Evolutionary conservation across 2,113 vertebrate species (phyloP), one percentile per base, ranked within the genome.

Genomic region (Prinia subflava): DNA sequence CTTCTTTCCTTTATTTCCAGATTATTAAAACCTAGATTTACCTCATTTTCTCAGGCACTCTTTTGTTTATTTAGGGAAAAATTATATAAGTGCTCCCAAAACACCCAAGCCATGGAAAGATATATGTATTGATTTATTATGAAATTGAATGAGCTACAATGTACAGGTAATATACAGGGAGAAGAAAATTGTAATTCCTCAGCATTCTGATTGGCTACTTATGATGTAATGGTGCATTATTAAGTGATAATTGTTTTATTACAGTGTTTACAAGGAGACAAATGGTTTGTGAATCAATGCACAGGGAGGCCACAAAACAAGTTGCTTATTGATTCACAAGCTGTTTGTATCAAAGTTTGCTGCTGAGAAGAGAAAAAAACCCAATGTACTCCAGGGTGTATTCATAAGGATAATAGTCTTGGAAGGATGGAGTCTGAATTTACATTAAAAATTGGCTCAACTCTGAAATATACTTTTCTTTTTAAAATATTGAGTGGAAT

Each of bases 261-360:
- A 30, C 19, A n/a, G 20, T 77, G 39, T 83, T 91, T 94, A 92
- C 55, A 70, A 80, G 50, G 24, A 89, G 81, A 74, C 46, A 91
- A 95, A 94, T 76, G 63, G 30, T 77, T 95, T 42, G 18, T 85
- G 74, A 94, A 91, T 96, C 65, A 13, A 76, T 94, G 83, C 67
- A 41, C 19, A 9, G 41, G 46, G 78, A 95, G 87, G 47, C 70
- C 17, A 8, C 67, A 76, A 84, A 95, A 74, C 42, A 87, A 91
- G 74, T 88, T 94, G 42, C 62, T 96, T 94, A 95, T 95, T 89
- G 94, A 94, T 96, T 82, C 53, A 31, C 19, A 41, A 89, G 57
- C 60, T 83, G 18, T 86, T 82, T 94, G 81, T 70, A 86, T 76
- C 87, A 83, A 92, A 95, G 81, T 89, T 85, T 84, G 76, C 39